A percentile compares a stretch with the other conserved stretches of the same genome.
Evolutionary conservation across 2,113 vertebrate species (phyloP).

Genomic region (Osmerus eperlanus): DNA sequence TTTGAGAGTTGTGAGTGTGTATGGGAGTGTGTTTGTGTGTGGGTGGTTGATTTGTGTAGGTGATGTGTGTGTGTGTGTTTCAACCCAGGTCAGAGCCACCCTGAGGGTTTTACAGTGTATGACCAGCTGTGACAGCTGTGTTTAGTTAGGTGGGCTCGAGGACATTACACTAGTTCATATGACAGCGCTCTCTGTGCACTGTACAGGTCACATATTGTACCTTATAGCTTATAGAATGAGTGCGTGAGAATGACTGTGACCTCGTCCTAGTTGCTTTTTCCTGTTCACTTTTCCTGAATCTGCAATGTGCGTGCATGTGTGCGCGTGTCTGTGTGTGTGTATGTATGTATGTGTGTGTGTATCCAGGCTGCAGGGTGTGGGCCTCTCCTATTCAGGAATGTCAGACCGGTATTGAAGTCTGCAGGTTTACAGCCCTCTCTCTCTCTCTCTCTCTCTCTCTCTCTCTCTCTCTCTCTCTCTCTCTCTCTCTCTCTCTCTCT

Average conservation of each 20-base stretch:
- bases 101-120: background rate
- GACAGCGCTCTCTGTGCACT: background rate
- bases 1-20: no score
- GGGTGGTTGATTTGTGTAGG: no score
- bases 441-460: conserved; percentile 24
- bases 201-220: background rate
- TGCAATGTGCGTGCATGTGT: background rate
- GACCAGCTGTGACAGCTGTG: background rate
- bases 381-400: conserved; percentile 30
- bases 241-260: no score
- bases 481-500: conserved; percentile 19
- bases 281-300: background rate
- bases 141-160: background rate
- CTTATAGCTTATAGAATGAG: background rate
- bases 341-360: background rate
- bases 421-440: conserved; percentile 14
- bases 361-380: conserved; percentile 20
- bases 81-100: background rate
- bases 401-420: conserved; percentile 2
- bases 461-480: conserved; percentile 13
- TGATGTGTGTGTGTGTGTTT: background rate
- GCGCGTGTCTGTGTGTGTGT: no score
- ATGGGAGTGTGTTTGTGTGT: no score
- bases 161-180: background rate
- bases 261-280: no score